phyloP scores from a whole-genome alignment of 2,888 invertebrate genomes.

The Xestia xanthographa region DNA sequence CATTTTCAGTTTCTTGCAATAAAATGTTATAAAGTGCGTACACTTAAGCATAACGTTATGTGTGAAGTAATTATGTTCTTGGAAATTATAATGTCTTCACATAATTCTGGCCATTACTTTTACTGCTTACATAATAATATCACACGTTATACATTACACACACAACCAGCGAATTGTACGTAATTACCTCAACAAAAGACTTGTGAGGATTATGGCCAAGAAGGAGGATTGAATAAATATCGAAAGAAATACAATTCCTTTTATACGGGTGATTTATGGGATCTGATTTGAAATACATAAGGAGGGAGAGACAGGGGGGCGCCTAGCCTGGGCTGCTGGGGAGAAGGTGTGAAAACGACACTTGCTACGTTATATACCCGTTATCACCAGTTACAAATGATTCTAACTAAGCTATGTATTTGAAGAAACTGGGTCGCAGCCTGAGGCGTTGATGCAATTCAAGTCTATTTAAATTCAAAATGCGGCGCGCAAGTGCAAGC shows the following conservation, averaged over 20 bases:
- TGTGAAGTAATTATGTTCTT: slow-evolving; percentile 24
- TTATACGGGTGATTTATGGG: slow-evolving; percentile 78
- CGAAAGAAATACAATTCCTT: slow-evolving; percentile 68
- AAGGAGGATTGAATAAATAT: slow-evolving; percentile 72
- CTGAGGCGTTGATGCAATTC: slow-evolving; percentile 81
- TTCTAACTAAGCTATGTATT: slow-evolving; percentile 61
- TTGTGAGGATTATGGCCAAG: slow-evolving; percentile 51
- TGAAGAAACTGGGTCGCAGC: slow-evolving; percentile 82
- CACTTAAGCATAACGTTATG: slow-evolving; percentile 19
- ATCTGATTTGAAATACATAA: slow-evolving; percentile 80
- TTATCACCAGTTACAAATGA: slow-evolving; percentile 69
- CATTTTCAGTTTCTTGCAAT: slow-evolving; percentile 16
- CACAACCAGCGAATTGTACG: slow-evolving; percentile 33
- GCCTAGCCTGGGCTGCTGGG: slow-evolving; percentile 72
- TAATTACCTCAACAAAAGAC: slow-evolving; percentile 59
- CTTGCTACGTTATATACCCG: slow-evolving; percentile 67
- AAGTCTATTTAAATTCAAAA: slow-evolving; percentile 87
- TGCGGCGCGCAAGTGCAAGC: slow-evolving; percentile 85
- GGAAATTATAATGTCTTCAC: slow-evolving; percentile 8
- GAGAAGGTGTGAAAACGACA: slow-evolving; percentile 69
- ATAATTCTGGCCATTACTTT: slow-evolving; percentile 26
- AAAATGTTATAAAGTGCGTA: slow-evolving; percentile 11
- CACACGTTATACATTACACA: slow-evolving; percentile 27
- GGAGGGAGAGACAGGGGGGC: slow-evolving; percentile 80
- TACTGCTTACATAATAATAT: slow-evolving; percentile 46